A percentile compares a stretch with the other conserved stretches of the same genome.
Conservation (phyloP, 2,888 invertebrate genomes). For the Ctenicera cuprea region DNA sequence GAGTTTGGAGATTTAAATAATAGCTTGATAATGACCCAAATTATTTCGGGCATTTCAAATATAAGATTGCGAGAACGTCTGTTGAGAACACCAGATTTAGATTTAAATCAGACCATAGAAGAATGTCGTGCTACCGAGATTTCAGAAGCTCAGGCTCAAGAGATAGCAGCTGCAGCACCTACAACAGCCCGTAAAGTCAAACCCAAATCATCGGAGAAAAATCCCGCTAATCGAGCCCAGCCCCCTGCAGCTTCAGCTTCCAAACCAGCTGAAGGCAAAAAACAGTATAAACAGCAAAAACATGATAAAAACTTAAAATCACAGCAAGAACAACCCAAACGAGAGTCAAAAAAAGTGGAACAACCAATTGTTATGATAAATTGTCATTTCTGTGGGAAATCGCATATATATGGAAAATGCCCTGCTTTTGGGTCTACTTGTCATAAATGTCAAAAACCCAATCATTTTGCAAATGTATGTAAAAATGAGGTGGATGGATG, state of each 20-base stretch:
- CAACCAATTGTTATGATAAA: background rate
- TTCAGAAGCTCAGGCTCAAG: slow-evolving; percentile 21
- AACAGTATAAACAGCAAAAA: background rate
- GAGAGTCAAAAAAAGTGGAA: background rate
- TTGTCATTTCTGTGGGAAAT: slow-evolving; percentile 34
- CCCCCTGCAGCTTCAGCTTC: background rate
- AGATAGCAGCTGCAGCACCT: background rate
- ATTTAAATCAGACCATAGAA: slow-evolving; percentile 30
- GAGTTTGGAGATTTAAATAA: slow-evolving; percentile 50
- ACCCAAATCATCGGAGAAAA: background rate
- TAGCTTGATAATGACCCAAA: slow-evolving; percentile 43
- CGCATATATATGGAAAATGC: slow-evolving; percentile 24
- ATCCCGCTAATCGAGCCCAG: background rate
- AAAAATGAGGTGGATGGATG: slow-evolving; percentile 12
- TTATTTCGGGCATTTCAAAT: slow-evolving; percentile 34
- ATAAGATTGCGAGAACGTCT: slow-evolving; percentile 15
- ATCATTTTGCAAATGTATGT: slow-evolving; percentile 37
- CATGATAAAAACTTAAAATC: background rate
- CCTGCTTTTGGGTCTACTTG: slow-evolving; percentile 34
- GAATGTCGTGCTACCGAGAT: slow-evolving; percentile 27
- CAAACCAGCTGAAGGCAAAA: background rate
- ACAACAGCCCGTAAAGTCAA: background rate
- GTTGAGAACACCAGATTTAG: slow-evolving; percentile 18
- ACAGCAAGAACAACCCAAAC: background rate
- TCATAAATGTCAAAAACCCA: slow-evolving; percentile 33